Evolutionary conservation across 2,797 vertebrate genomes (phyloP).

Genomic region (Phyllotis vaccarum): DNA sequence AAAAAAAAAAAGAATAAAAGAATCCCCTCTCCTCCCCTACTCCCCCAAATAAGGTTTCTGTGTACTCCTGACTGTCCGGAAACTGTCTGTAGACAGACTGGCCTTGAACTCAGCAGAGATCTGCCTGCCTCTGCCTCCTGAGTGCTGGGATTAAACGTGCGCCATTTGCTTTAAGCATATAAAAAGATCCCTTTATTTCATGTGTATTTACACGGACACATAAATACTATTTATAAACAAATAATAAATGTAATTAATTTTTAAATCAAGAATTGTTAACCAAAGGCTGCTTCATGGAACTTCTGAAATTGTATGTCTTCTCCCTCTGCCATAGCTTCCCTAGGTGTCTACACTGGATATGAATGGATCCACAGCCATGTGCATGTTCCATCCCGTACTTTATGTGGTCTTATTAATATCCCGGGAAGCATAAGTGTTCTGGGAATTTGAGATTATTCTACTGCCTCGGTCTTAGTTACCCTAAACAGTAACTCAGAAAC

Average conservation of each 20-base stretch:
- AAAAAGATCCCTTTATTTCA: neutral
- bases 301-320: neutral
- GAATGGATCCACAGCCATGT: neutral
- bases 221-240: neutral
- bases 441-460: neutral
- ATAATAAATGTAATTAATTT: neutral
- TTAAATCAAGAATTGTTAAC: neutral
- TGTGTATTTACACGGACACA: neutral
- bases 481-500: constrained; percentile 27
- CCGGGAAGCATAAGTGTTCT: neutral
- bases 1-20: neutral
- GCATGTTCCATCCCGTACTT: neutral
- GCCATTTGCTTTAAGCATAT: neutral
- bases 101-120: neutral
- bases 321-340: neutral
- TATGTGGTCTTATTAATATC: neutral
- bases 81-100: neutral
- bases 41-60: neutral
- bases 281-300: neutral
- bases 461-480: neutral
- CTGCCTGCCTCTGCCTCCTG: neutral
- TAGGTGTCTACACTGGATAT: neutral
- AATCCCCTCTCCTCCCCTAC: no score
- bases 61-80: neutral
- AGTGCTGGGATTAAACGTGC: neutral